phyloP scores from a whole-genome alignment of 2,113 vertebrate genomes.

The Neomonachus schauinslandi region DNA sequence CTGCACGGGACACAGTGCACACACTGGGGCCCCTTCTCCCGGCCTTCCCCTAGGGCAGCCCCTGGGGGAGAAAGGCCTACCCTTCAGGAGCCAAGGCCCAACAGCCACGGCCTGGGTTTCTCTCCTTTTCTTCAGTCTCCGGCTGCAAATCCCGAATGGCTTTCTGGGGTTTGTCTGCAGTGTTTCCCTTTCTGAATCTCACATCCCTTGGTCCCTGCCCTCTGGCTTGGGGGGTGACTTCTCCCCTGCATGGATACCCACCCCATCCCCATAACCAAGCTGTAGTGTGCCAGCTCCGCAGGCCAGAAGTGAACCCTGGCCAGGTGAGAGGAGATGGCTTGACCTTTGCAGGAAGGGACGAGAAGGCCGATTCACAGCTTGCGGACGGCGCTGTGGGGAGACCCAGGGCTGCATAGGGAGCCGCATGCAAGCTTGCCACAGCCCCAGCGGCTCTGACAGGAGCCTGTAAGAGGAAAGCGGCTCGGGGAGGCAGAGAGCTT shows the following conservation, averaged over 20 bases:
- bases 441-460: neutral
- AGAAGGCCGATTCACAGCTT: constrained; percentile 55
- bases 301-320: neutral
- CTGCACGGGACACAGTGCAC: neutral
- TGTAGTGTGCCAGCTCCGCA: neutral
- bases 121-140: neutral
- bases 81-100: neutral
- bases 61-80: neutral
- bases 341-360: constrained; percentile 62
- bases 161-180: neutral
- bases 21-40: neutral
- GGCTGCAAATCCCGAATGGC: neutral
- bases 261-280: neutral
- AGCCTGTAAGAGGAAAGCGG: constrained; percentile 70
- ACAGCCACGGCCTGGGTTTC: neutral
- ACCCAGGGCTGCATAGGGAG: constrained; percentile 41
- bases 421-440: neutral
- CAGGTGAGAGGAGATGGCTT: neutral
- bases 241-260: neutral
- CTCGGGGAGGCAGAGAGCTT: constrained; percentile 27
- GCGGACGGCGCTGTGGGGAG: neutral
- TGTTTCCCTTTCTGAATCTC: neutral
- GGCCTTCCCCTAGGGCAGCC: neutral
- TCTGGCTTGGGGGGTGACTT: neutral
- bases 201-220: neutral